Conservation (phyloP, 2,113 vertebrate genomes). For the Saccopteryx leptura region DNA sequence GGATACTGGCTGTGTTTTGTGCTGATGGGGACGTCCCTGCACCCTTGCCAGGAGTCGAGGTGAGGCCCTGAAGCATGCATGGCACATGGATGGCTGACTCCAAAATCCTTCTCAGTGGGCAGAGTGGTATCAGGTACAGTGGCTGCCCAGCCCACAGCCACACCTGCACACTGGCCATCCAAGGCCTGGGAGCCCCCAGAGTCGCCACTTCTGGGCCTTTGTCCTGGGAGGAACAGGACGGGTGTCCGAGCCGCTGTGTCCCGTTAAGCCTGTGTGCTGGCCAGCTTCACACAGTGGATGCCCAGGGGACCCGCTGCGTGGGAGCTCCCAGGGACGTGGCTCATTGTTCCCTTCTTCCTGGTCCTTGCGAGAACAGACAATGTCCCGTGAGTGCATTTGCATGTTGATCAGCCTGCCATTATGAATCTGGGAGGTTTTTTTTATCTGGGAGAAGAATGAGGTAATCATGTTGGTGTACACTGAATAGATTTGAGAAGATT, state of each 20-base stretch:
- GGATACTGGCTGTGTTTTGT: background rate
- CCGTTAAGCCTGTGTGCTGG: fast-evolving
- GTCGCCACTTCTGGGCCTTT: fast-evolving
- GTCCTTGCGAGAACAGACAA: conserved; percentile 70
- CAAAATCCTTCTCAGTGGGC: background rate
- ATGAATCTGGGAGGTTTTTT: conserved; percentile 35
- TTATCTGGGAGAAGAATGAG: conserved; percentile 81
- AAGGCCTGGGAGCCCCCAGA: fast-evolving
- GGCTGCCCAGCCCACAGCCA: fast-evolving
- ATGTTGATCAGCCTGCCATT: conserved; percentile 82
- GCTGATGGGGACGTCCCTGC: fast-evolving
- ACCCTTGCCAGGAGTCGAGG: background rate
- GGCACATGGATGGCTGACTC: fast-evolving
- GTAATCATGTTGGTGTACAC: conserved; percentile 82
- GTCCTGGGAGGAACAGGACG: fast-evolving
- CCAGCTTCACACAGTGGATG: fast-evolving
- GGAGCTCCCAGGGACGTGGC: background rate
- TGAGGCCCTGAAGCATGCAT: fast-evolving
- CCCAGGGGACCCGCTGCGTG: fast-evolving
- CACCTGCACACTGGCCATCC: fast-evolving
- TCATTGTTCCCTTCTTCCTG: conserved; percentile 69
- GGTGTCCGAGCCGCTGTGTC: fast-evolving
- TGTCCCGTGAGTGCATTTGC: conserved; percentile 76
- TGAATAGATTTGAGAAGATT: conserved; percentile 85
- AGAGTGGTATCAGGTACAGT: fast-evolving